phyloP scores from a whole-genome alignment of 2,113 vertebrate species.

The Erythrocercus mccallii region DNA sequence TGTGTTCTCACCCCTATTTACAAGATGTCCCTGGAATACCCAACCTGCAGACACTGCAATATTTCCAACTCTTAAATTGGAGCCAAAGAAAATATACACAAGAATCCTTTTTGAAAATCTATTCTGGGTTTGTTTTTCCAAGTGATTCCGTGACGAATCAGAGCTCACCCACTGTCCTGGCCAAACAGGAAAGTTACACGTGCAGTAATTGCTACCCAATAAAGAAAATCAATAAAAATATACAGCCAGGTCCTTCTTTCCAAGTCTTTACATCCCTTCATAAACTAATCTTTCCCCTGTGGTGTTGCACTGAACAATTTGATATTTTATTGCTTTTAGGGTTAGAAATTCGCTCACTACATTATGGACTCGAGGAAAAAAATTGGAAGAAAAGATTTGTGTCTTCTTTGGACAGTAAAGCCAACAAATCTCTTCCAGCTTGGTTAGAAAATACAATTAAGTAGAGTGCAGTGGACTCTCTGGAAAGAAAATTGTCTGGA shows the following conservation, averaged over 20 bases:
- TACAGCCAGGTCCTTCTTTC: not conserved
- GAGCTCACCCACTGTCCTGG: not conserved
- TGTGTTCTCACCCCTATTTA: not conserved
- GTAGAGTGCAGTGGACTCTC: conserved; percentile 48
- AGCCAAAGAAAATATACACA: not conserved
- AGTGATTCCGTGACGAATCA: not conserved
- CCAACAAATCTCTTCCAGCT: conserved; percentile 67
- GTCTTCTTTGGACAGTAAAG: conserved; percentile 51
- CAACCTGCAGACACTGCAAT: not conserved
- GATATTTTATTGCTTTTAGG: conserved; percentile 30
- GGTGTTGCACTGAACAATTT: not conserved
- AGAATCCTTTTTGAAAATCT: not conserved
- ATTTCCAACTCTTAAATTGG: not conserved
- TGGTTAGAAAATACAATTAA: conserved; percentile 74
- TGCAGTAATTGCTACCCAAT: not conserved
- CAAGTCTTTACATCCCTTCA: conserved; percentile 8
- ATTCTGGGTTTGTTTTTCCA: not conserved
- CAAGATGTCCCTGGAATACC: not conserved
- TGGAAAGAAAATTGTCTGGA: conserved; percentile 70
- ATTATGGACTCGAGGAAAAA: conserved; percentile 6
- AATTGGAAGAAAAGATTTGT: conserved; percentile 33
- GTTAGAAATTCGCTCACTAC: conserved; percentile 11
- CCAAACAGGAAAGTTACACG: not conserved
- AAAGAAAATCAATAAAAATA: not conserved
- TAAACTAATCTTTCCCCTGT: not conserved